Base-by-base conservation (phyloP, 1,140 invertebrate species). In the Lasioglossum baleicum region DNA sequence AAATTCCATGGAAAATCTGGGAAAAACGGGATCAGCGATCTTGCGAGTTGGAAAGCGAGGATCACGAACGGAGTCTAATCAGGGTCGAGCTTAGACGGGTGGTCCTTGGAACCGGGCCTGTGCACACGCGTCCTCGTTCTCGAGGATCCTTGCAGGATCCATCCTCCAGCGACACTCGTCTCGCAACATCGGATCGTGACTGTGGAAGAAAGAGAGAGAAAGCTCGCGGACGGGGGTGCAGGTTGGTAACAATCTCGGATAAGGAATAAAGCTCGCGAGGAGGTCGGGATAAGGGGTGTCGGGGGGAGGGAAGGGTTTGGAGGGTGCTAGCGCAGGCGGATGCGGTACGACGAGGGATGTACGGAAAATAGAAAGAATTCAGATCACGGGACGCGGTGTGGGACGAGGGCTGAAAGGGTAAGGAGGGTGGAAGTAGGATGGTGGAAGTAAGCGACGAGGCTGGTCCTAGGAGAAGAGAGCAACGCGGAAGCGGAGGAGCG, bases 231-330 rank as follows among this genome's bases (percentile, higher is more conserved):
- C 56, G 69, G 80, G 69, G 83, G 80, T 80, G 85, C 84, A 88
- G 74, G 86, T 90, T 84, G 87, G 90, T 91, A 91, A 91, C 91
- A 91, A 90, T 89, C 90, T 91, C 89, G 90, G 89, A 91, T 90
- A 90, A 91, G 88, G 76, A 89, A 90, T 90, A 87, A 87, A 89
- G 86, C 83, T 87, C 80, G 83, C 65, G 75, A 79, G 60, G 51
- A n/a, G n/a, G n/a, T n/a, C n/a, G n/a, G n/a, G n/a, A n/a, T n/a
- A n/a, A n/a, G n/a, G n/a, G n/a, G n/a, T n/a, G n/a, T n/a, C n/a
- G n/a, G n/a, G n/a, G n/a, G n/a, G n/a, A 53, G 8, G 71, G 81
- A 60, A 65, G 75, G 70, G 70, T 70, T 71, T 31, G 64, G 69
- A 83, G 74, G 75, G 82, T 69, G 75, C 63, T 68, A 44, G 61